Evolutionary conservation across 2,888 invertebrate genomes (phyloP).

Genomic region (Leptopterna dolabrata): DNA sequence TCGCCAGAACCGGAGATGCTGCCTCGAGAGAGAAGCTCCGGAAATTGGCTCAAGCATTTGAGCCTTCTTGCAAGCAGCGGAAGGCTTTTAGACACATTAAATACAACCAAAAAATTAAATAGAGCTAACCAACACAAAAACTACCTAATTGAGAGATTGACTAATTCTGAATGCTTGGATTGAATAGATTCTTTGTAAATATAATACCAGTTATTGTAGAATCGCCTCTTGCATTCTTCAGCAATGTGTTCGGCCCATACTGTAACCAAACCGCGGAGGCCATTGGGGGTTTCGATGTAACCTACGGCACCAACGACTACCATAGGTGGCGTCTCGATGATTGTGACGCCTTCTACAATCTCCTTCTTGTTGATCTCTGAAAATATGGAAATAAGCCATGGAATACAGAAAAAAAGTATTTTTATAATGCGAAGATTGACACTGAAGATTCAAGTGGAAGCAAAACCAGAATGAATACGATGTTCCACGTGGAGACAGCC

Average conservation of each 20-base stretch:
- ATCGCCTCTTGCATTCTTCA: conserved; percentile 97
- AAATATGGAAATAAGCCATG: conserved; percentile 62
- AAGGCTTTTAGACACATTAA: conserved; percentile 35
- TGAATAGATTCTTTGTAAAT: too few species aligned
- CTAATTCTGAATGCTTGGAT: too few species aligned
- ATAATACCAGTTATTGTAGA: conserved; percentile 99
- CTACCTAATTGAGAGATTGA: too few species aligned
- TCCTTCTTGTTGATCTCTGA: conserved; percentile 99
- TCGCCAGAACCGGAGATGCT: conserved; percentile 14
- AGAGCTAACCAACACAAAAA: not conserved
- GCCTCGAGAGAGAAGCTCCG: not conserved
- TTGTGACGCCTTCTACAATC: conserved; percentile 98
- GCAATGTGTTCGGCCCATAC: conserved; percentile 99
- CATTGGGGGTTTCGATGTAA: conserved; percentile 98
- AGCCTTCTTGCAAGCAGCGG: conserved; percentile 51
- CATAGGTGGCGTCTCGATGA: conserved; percentile 98
- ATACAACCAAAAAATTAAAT: not conserved
- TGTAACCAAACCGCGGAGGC: conserved; percentile 92
- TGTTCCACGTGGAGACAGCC: too few species aligned
- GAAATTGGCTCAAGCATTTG: not conserved
- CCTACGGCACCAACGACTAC: conserved; percentile 97
- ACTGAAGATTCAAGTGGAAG: too few species aligned
- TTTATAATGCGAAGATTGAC: too few species aligned
- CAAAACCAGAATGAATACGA: too few species aligned
- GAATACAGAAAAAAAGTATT: not conserved